These are phyloP conservation scores for Anguilla obscura DNA, from an alignment of 2,797 vertebrate genomes.

Conservation along the genomic window DNA sequence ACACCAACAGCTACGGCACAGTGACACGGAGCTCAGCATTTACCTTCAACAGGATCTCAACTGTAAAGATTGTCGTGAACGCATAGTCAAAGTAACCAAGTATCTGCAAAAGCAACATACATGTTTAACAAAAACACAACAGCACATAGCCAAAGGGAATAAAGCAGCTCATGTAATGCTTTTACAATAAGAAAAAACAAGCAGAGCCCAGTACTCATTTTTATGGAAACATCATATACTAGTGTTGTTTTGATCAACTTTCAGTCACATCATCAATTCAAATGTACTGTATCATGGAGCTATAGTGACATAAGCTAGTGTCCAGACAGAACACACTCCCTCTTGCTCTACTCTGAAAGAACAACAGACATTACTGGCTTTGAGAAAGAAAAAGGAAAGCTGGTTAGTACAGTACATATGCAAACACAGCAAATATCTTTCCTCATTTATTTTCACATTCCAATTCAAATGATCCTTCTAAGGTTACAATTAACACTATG, in stretches of 20 bases:
- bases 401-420: not conserved
- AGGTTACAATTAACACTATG: not conserved
- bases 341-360: not conserved
- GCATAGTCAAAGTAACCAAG: conserved; percentile 99
- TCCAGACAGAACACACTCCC: not conserved
- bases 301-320: not conserved
- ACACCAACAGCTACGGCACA: conserved; percentile 56
- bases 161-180: not conserved
- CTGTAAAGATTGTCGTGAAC: conserved; percentile 99
- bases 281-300: not conserved
- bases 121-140: conserved; percentile 51
- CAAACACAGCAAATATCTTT: not conserved
- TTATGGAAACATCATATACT: not conserved
- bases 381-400: not conserved
- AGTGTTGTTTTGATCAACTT: not conserved
- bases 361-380: not conserved
- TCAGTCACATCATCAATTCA: not conserved
- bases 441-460: not conserved
- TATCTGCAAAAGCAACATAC: conserved; percentile 89
- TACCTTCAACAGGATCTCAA: conserved; percentile 99
- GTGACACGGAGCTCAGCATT: conserved; percentile 65
- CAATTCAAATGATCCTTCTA: not conserved
- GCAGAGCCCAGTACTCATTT: not conserved
- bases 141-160: not conserved
- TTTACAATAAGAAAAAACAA: not conserved